Conservation (phyloP, 2,797 vertebrate genomes). For the Adelosebastes latens region DNA sequence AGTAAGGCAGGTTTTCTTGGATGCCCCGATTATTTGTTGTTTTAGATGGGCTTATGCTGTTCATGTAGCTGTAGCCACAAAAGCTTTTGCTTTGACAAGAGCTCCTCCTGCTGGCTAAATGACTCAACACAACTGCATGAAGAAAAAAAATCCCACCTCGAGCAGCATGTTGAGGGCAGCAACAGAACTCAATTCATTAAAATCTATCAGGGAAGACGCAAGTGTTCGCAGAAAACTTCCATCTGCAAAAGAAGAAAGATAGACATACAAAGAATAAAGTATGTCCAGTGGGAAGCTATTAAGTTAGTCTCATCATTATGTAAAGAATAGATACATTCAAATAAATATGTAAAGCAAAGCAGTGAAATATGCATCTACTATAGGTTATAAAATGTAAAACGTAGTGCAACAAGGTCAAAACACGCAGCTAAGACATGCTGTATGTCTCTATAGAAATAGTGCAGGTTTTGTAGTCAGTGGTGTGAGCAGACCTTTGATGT, state of each 20-base stretch:
- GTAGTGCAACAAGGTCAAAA: not conserved
- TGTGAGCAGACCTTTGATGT: slow-evolving; percentile 91
- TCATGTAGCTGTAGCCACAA: slow-evolving; percentile 1
- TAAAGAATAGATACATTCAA: not conserved
- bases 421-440: not conserved
- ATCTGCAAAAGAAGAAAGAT: slow-evolving; percentile 80
- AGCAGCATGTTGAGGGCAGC: slow-evolving; percentile 97
- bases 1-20: slow-evolving; percentile 42
- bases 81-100: slow-evolving; percentile 64
- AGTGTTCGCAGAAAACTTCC: slow-evolving; percentile 95
- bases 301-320: not conserved
- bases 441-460: not conserved
- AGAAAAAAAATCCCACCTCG: slow-evolving; percentile 84
- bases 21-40: slow-evolving; percentile 36
- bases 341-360: not conserved
- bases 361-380: not conserved
- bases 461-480: not conserved
- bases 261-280: not conserved
- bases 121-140: not conserved
- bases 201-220: slow-evolving; percentile 93
- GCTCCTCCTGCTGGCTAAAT: slow-evolving; percentile 77
- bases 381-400: not conserved
- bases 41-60: slow-evolving; percentile 45
- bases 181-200: slow-evolving; percentile 95
- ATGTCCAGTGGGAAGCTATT: not conserved